Percentiles rank a stretch among this genome's conserved stretches.
Evolutionary conservation across 2,797 vertebrate species (phyloP).

Genomic region (Gambelia wislizenii): DNA sequence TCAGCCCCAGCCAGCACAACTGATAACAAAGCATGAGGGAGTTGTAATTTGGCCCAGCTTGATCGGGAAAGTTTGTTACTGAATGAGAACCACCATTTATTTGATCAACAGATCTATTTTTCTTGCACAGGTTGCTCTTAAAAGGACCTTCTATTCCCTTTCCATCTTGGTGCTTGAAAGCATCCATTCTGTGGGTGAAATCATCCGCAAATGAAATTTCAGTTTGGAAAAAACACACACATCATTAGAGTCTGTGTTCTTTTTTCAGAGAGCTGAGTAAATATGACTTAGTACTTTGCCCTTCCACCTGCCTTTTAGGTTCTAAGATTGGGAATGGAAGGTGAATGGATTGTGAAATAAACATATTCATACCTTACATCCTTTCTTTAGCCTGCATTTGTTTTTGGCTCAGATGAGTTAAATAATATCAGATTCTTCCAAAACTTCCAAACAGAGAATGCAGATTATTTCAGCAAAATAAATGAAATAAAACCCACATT

Average conservation of each 20-base stretch:
- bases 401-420: background rate
- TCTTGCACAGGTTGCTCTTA: background rate
- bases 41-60: rapidly evolving
- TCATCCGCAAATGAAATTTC: conserved; percentile 54
- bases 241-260: conserved; percentile 41
- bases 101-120: background rate
- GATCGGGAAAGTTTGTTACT: background rate
- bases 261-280: background rate
- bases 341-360: background rate
- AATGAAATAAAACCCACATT: conserved; percentile 57
- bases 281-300: background rate
- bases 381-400: background rate
- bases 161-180: background rate
- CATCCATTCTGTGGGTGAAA: conserved; percentile 22
- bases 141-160: background rate
- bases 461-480: conserved; percentile 36
- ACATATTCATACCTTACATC: background rate
- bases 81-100: background rate
- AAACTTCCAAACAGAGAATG: conserved; percentile 15
- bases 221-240: conserved; percentile 40
- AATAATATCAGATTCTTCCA: conserved; percentile 1
- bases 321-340: background rate
- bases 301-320: conserved; percentile 47
- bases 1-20: background rate
- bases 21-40: background rate